phyloP scores from a whole-genome alignment of 2,113 vertebrate species.

The Strigops habroptila region DNA sequence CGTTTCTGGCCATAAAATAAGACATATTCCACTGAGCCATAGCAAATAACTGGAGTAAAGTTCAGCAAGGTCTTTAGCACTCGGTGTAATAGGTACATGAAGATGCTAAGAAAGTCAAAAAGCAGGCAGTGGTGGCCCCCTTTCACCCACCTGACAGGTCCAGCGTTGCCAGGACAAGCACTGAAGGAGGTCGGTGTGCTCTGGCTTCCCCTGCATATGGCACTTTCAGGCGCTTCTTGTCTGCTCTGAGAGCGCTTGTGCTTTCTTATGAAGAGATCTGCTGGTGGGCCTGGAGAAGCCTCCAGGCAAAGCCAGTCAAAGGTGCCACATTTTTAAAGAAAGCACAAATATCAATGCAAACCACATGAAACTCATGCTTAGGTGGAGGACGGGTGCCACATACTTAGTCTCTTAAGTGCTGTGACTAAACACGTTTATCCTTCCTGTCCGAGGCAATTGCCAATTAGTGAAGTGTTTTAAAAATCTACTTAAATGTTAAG shows the following conservation, averaged over 20 bases:
- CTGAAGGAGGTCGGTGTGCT: not conserved
- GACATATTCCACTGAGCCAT: not conserved
- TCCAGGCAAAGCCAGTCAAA: not conserved
- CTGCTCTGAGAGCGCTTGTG: not conserved
- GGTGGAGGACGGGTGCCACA: not conserved
- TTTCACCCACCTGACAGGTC: not conserved
- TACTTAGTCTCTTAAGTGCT: not conserved
- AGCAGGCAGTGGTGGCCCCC: not conserved
- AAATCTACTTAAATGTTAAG: slow-evolving; percentile 14
- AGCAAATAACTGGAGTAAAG: not conserved
- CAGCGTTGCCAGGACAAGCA: not conserved
- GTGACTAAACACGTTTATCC: not conserved
- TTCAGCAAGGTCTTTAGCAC: not conserved
- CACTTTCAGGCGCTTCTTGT: not conserved
- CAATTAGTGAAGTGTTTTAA: not conserved
- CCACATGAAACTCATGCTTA: not conserved
- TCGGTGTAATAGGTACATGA: not conserved
- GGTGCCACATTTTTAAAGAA: not conserved
- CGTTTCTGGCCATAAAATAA: not conserved
- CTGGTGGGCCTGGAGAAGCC: not conserved
- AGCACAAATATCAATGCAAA: not conserved
- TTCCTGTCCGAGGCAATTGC: slow-evolving; percentile 3
- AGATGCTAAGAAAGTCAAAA: not conserved
- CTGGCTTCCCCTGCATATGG: not conserved
- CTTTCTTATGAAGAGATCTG: not conserved